These are phyloP conservation scores for Allophyes oxyacanthae DNA, from an alignment of 2,888 invertebrate genomes.

Conservation along the genomic window DNA sequence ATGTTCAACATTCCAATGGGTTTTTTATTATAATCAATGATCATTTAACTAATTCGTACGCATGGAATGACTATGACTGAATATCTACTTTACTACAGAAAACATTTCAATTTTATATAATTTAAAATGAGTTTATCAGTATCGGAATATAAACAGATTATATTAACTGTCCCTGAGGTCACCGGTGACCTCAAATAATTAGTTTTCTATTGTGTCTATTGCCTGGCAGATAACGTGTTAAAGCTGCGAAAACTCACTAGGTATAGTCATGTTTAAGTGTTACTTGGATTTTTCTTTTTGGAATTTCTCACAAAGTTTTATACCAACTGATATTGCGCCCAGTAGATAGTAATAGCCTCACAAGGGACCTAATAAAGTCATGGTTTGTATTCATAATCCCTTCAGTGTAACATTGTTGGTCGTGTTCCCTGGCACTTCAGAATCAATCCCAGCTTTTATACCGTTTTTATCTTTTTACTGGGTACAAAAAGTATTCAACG, in stretches of 20 bases:
- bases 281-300: too few species aligned
- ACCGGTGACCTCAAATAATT: too few species aligned
- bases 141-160: conserved; percentile 21
- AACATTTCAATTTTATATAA: conserved; percentile 24
- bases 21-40: conserved; percentile 50
- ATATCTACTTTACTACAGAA: conserved; percentile 37
- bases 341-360: too few species aligned
- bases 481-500: conserved; percentile 12
- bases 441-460: too few species aligned
- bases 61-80: conserved; percentile 22
- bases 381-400: too few species aligned
- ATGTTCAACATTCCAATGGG: conserved; percentile 45
- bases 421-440: conserved; percentile 2
- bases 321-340: too few species aligned
- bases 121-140: conserved; percentile 19
- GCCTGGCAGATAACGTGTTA: too few species aligned
- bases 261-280: conserved; percentile 10
- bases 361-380: too few species aligned
- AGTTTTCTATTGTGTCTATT: too few species aligned
- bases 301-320: too few species aligned
- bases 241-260: conserved; percentile 3
- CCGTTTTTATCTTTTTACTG: background rate
- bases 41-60: conserved; percentile 31
- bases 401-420: too few species aligned
- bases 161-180: too few species aligned